Base-by-base conservation (phyloP, 2,797 vertebrate species). In the Gallirallus australis region DNA sequence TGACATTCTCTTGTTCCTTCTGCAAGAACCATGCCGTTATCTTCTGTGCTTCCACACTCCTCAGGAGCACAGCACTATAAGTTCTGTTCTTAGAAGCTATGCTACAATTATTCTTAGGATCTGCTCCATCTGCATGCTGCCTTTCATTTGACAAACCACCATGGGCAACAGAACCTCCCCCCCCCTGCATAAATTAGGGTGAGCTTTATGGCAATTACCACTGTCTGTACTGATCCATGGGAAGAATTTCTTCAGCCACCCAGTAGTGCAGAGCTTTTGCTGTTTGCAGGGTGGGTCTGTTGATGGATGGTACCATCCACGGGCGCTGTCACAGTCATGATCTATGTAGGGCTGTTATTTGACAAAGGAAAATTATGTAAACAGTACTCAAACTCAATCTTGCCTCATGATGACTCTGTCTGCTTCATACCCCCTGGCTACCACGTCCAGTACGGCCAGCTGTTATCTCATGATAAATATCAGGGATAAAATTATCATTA, bases 301-400 rank as follows among this genome's bases (percentile, higher is more conserved):
- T 97, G 94, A 97, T 94, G 95, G 94, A 97, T 96, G 93, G 86
- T 19, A 70, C 68, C 92, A 85, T 96, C 78, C 95, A 90, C 88
- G 50, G 86, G 81, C 9, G 0, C 90, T 85, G 92, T 89, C 93
- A 92, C 8, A 60, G 78, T 15, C 68, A n/a, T 93, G 90, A 95
- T 96, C 95, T 94, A 92, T 95, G 93, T 25, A 76, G 45, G 75
- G 83, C 75, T 95, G 93, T 93, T 94, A 92, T 76, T 85, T 93
- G 94, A 96, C 93, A 94, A 95, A 94, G 66, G 92, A 95, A 96
- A 95, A 96, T 96, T 89, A 95, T 82, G 92, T 96, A 94, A 96
- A 96, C 94, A 82, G 88, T 76, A 76, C 92, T 93, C 86, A 93
- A 80, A 93, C 77, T 90, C 94, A 94, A 64, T 92, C 95, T 90